Evolutionary conservation across 1,140 invertebrate species (phyloP), one percentile per base, ranked within the genome.

Genomic region (Solenopsis fugax): DNA sequence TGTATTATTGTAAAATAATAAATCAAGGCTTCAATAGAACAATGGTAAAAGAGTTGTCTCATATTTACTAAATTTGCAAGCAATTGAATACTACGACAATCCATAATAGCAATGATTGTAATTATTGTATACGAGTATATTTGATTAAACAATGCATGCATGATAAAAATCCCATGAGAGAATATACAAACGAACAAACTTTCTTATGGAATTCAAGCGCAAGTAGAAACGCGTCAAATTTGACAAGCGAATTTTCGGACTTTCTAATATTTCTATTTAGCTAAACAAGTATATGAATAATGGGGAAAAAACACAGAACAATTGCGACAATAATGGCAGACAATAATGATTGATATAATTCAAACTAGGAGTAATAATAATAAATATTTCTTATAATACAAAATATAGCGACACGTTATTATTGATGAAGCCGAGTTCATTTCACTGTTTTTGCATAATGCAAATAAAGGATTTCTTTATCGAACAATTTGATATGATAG

Each of bases 151-250:
- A 45, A 69, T 18, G 5, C 21, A 64, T 34, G 4, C 24, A 48
- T 16, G 13, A 82, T 73, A 73, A 73, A 82, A 81, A 69, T 24
- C 10, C 21, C 2, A 13, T 5, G 0, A 71, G 10, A 75, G 1
- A 65, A 29, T 18, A 12, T 37, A 13, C 73, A 76, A 52, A 34
- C 37, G 13, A 81, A 58, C 13, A 21, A 71, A 58, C 5, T 45
- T 16, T 71, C 4, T 62, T 73, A 41, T 50, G n/a, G 58, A 37
- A 84, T 73, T 13, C n/a, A 12, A 45, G 37, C 9, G 13, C 41
- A 60, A 73, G 5, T 37, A 16, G 4, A 84, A 84, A 60, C 4
- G 9, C 18, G 48, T 58, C 56, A 56, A 73, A 73, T 73, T 81
- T 60, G 1, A 9, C 41, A 82, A 24, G 12, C 7, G 4, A 12